Conservation (phyloP, 2,888 invertebrate species). For the Lampropteryx suffumata region DNA sequence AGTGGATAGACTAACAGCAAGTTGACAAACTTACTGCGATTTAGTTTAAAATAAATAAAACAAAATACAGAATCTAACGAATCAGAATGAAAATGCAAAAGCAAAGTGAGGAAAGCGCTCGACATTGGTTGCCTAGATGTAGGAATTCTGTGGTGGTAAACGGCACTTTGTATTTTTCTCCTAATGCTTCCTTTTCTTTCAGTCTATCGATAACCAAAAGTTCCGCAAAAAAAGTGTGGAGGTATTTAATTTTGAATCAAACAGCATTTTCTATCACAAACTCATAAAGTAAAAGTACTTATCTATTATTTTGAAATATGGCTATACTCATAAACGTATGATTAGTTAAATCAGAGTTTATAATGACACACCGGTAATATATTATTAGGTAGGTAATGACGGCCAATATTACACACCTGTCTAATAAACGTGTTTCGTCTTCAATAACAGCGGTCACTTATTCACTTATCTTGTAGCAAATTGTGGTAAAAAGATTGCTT, state of each 20-base stretch:
- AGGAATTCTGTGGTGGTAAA: constrained; percentile 19
- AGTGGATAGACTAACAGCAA: too few relatives aligned
- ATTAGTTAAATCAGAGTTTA: too few relatives aligned
- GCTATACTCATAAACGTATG: too few relatives aligned
- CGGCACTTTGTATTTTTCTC: constrained; percentile 49
- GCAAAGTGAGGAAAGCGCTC: constrained; percentile 36
- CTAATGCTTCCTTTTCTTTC: constrained; percentile 52
- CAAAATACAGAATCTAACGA: constrained; percentile 17
- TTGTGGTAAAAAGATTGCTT: constrained; percentile 4
- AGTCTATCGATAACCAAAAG: constrained; percentile 48
- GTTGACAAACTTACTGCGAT: not conserved
- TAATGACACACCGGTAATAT: not conserved
- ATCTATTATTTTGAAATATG: too few relatives aligned
- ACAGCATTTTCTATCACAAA: too few relatives aligned
- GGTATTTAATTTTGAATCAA: too few relatives aligned
- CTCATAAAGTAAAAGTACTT: too few relatives aligned
- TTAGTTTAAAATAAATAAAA: constrained; percentile 7
- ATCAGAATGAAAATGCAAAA: constrained; percentile 19
- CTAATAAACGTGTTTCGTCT: not conserved
- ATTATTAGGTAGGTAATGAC: too few relatives aligned
- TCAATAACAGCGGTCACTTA: constrained; percentile 25
- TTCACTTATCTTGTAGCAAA: constrained; percentile 4
- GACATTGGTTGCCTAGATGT: constrained; percentile 25
- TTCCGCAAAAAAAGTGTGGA: too few relatives aligned
- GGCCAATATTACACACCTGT: constrained; percentile 5